Evolutionary conservation across 2,888 invertebrate genomes (phyloP).

Genomic region (Camptogramma bilineatum): DNA sequence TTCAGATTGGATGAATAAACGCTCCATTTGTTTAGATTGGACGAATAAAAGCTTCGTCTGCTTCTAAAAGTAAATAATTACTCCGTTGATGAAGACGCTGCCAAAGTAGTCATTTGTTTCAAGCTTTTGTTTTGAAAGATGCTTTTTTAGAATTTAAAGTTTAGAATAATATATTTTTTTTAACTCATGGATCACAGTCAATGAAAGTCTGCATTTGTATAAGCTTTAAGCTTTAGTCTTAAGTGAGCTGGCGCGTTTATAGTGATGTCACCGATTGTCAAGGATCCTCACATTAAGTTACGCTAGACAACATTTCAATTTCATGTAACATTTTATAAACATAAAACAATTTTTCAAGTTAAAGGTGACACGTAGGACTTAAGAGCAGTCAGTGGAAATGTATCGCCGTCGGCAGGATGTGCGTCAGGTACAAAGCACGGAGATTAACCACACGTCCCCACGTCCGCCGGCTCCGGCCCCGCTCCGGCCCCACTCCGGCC

Average conservation of each 20-base stretch:
- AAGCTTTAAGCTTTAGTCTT: too few species aligned
- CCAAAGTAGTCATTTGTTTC: constrained; percentile 7
- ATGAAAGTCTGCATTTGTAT: too few species aligned
- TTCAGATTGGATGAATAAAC: constrained; percentile 11
- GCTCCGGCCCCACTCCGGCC: not conserved
- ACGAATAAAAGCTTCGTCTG: constrained; percentile 18
- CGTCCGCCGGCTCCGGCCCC: not conserved
- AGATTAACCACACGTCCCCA: constrained; percentile 3
- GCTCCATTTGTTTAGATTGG: constrained; percentile 21
- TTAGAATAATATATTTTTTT: not conserved
- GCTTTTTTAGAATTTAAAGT: not conserved
- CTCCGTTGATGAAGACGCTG: constrained; percentile 7
- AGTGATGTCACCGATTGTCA: too few species aligned
- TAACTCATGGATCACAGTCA: not conserved
- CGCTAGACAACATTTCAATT: too few species aligned
- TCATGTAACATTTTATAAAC: not conserved
- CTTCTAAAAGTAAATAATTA: constrained; percentile 17
- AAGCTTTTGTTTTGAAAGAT: constrained; percentile 14
- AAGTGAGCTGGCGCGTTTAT: too few species aligned
- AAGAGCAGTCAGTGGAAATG: not conserved
- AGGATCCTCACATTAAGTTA: too few species aligned
- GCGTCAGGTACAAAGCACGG: not conserved
- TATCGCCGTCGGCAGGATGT: not conserved
- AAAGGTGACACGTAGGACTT: not conserved
- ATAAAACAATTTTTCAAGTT: not conserved